Percentiles rank a stretch among this genome's conserved stretches.
Evolutionary conservation across 30 jellyfish, hydroid and myxozoan species (phyloP).

Genomic region (Hydra vulgaris): DNA sequence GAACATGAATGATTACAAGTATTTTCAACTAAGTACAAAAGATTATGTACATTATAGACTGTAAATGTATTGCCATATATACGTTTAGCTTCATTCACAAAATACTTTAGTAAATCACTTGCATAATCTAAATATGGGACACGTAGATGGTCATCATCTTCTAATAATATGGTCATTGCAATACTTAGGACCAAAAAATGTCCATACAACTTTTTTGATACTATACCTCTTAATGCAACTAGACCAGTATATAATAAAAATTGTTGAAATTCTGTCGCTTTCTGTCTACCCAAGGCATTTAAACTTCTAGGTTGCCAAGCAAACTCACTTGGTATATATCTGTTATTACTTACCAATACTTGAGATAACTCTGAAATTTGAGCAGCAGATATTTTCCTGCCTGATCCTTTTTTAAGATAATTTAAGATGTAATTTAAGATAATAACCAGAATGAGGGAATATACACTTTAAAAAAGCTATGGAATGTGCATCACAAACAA

Average conservation of each 20-base stretch:
- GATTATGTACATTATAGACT: not conserved
- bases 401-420: not conserved
- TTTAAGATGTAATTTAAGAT: not conserved
- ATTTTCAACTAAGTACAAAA: not conserved
- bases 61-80: not conserved
- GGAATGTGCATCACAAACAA: not conserved
- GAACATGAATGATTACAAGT: not conserved
- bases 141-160: not conserved
- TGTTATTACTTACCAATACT: not conserved
- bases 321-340: not conserved
- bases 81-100: not conserved
- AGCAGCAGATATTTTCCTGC: not conserved
- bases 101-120: not conserved
- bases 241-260: not conserved
- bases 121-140: not conserved
- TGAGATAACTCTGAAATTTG: not conserved
- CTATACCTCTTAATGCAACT: not conserved
- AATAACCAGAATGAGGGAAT: too few relatives aligned
- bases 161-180: not conserved
- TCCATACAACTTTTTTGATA: not conserved
- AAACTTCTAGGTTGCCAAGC: not conserved
- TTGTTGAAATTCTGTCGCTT: not conserved
- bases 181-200: not conserved
- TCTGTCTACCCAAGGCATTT: not conserved
- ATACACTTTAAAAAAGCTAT: not conserved